Base-by-base conservation (phyloP, 2,113 vertebrate species). In the Alouatta palliata region DNA sequence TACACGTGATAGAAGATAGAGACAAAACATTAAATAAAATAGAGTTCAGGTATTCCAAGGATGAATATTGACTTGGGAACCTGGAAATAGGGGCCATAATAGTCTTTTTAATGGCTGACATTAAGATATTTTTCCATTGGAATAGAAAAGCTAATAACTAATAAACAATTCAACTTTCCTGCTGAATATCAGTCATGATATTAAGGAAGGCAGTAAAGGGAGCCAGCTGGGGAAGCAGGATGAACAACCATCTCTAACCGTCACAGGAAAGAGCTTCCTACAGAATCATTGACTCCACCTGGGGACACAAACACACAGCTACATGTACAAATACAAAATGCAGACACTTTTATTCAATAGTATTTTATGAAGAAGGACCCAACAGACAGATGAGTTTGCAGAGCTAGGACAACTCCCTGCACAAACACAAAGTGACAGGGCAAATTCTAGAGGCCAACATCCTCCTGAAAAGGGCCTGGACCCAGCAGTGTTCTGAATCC, bases 401-500 rank as follows among this genome's bases (percentile, higher is more conserved):
- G 27, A 96, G 43, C 23, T 23, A 88, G 45, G 13, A 45, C 30
- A 61, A 37, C n/a, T 91, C 7, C n/a, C n/a, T 94, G 43, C 20
- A 21, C 35, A 80, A 73, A n/a, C 23, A 47, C 14, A 45, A 71
- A 90, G 27, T 3, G 32, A 70, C 79, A 52, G 21, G 71, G 20
- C 43, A 85, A 37, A 84, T 25, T 77, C 49, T 21, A 37, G 43
- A 9, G 27, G 98, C 99, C 8, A 99, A 96, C 32, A 99, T 97
- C 14, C 98, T 95, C 10, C 98, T 98, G 1, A 99, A 99, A 90
- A 99, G 99, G 23, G 95, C 12, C 5, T 97, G 97, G 89, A 99
- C 98, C 98, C 98, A 99, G 0, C 98, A 98, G 89, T 99, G 98
- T 32, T 98, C 98, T 2, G 98, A 54, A 99, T 99, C 0, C 81